Conservation (phyloP, 2,797 vertebrate genomes). For the Alauda arvensis region DNA sequence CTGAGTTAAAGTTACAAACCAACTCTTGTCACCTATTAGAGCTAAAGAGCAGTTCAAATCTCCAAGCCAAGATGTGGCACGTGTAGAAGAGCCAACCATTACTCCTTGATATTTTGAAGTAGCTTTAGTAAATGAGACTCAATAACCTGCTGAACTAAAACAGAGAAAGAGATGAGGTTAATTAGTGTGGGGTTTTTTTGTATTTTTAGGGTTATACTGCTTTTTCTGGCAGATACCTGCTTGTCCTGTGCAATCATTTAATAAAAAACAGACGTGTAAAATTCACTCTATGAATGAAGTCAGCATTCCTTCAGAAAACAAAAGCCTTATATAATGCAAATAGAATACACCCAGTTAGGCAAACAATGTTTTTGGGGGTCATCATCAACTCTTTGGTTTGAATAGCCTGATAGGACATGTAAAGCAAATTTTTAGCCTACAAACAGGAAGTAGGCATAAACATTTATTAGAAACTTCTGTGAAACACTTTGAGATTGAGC, state of each 20-base stretch:
- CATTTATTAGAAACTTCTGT: not conserved
- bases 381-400: not conserved
- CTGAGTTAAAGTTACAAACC: constrained; percentile 50
- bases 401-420: not conserved
- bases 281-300: not conserved
- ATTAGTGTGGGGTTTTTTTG: not conserved
- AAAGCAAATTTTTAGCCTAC: not conserved
- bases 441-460: not conserved
- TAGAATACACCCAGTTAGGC: not conserved
- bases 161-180: constrained; percentile 20
- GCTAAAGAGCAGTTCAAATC: not conserved
- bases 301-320: not conserved
- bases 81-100: not conserved
- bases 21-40: constrained; percentile 9
- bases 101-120: constrained; percentile 93
- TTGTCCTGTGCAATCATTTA: not conserved
- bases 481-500: not conserved
- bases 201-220: not conserved
- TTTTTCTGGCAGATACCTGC: not conserved
- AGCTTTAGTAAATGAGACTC: constrained; percentile 92
- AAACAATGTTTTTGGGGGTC: not conserved
- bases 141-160: constrained; percentile 95
- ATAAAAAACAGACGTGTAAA: not conserved
- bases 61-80: not conserved
- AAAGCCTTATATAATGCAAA: not conserved